Base-by-base conservation (phyloP, 1,140 invertebrate genomes). In the Aphelinus atriplicis region DNA sequence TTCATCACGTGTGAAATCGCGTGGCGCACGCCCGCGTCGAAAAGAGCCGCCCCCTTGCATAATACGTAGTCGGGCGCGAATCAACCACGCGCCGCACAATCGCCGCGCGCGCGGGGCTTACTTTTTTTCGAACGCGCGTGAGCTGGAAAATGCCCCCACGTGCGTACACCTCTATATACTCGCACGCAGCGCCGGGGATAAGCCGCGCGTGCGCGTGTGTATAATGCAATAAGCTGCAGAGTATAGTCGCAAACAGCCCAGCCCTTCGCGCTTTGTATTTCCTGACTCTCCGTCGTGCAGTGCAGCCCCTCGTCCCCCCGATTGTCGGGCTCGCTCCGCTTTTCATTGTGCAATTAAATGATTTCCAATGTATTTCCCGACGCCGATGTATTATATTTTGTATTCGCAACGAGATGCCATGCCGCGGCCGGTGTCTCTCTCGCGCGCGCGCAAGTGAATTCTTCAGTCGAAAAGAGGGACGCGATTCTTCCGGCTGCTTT, bases 211-310 rank as follows among this genome's bases (percentile, higher is more conserved):
- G 26, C 26, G 26, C 26, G 26, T 26, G 26, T 26, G 26, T 26
- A 84, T 87, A 86, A 88, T 86, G 86, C 85, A 86, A 87, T 87
- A 88, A 87, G 85, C 83, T 81, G 82, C 84, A 85, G 84, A 84
- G 82, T 83, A 80, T 26, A 26, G 26, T 26, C 26, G 26, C 26
- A 0, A 26, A 26, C 26, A 26, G 26, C 26, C 26, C 26, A 26
- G 26, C 26, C 26, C 26, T 26, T 26, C 26, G 26, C 26, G 26
- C 26, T 26, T 26, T 26, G 26, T 26, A 26, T 26, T 26, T 26
- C 26, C 26, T 26, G 26, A 26, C 26, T 26, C 26, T 26, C 26
- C 26, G 26, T 26, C 26, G 26, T 26, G 26, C 26, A 26, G 26
- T 26, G 26, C 26, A 26, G 26, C 26, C 26, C 26, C 26, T 26